These are phyloP conservation scores for Atherinosoma microstoma DNA, from an alignment of 2,797 vertebrate species.

Conservation along the genomic window DNA sequence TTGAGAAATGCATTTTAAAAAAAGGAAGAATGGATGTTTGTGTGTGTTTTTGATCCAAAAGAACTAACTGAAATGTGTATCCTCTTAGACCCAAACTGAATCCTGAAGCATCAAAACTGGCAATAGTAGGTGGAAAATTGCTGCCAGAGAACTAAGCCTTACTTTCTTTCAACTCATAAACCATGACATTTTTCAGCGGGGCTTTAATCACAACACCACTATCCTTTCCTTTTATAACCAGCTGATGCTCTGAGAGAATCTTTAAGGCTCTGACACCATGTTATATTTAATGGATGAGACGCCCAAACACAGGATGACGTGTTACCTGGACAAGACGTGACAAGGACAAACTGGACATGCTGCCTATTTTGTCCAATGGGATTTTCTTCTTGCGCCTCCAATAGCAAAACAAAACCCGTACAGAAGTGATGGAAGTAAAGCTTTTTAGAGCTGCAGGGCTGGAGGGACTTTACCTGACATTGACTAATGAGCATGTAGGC, in stretches of 20 bases:
- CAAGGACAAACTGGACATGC: constrained; percentile 63
- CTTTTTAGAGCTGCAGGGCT: constrained; percentile 54
- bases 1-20: background rate
- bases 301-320: constrained; percentile 49
- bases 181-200: constrained; percentile 18
- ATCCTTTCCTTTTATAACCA: constrained; percentile 40
- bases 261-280: constrained; percentile 37
- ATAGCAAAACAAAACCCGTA: constrained; percentile 13
- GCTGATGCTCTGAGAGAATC: constrained; percentile 32
- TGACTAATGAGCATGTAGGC: constrained; percentile 8
- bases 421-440: constrained; percentile 44
- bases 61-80: constrained; percentile 21
- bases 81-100: constrained; percentile 8
- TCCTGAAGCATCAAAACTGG: constrained; percentile 33
- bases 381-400: constrained; percentile 51
- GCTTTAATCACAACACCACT: constrained; percentile 48
- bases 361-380: constrained; percentile 56
- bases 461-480: constrained; percentile 55
- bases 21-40: background rate
- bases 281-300: constrained; percentile 66
- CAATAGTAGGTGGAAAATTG: constrained; percentile 43
- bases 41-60: constrained; percentile 29
- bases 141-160: constrained; percentile 35
- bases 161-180: constrained; percentile 48
- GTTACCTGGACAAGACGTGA: constrained; percentile 61